Percentiles rank a stretch among this genome's conserved stretches.
phyloP scores from a whole-genome alignment of 2,888 invertebrate genomes.

The Ichneumoninae sp. region DNA sequence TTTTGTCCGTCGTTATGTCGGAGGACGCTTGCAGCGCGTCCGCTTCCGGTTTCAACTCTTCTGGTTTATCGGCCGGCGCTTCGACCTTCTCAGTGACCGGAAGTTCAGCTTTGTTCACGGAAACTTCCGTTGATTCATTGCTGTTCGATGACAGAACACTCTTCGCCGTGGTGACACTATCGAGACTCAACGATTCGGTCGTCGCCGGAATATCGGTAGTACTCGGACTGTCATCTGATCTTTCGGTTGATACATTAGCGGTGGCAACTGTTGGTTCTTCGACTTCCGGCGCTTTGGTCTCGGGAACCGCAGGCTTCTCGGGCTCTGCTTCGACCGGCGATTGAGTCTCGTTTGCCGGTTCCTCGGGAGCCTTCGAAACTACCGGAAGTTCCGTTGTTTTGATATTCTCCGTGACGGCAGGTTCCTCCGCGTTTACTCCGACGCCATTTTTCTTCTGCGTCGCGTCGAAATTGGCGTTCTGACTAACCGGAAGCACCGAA shows the following conservation, averaged over 20 bases:
- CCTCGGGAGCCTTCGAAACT: slow-evolving; percentile 18
- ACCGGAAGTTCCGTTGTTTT: not conserved
- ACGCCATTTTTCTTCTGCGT: slow-evolving; percentile 56
- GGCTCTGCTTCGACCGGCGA: slow-evolving; percentile 15
- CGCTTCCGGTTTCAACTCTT: slow-evolving; percentile 17
- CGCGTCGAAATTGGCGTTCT: slow-evolving; percentile 53
- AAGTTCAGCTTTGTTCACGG: slow-evolving; percentile 32
- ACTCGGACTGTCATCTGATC: slow-evolving; percentile 5
- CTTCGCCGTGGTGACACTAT: slow-evolving; percentile 26
- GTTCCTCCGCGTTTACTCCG: slow-evolving; percentile 46
- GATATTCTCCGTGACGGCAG: slow-evolving; percentile 19
- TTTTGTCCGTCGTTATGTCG: slow-evolving; percentile 32
- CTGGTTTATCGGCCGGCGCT: not conserved
- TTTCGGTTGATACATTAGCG: slow-evolving; percentile 20
- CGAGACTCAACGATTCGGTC: slow-evolving; percentile 29
- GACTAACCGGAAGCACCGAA: slow-evolving; percentile 67
- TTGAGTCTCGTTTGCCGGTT: slow-evolving; percentile 7
- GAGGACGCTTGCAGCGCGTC: slow-evolving; percentile 35
- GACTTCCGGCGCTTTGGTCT: slow-evolving; percentile 22
- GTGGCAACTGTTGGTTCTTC: slow-evolving; percentile 14
- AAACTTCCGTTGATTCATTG: slow-evolving; percentile 64
- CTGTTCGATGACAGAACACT: slow-evolving; percentile 46
- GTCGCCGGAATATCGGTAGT: slow-evolving; percentile 21
- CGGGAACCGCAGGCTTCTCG: not conserved
- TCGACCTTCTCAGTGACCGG: slow-evolving; percentile 25